Base-by-base conservation (phyloP, 2,888 invertebrate genomes). In the Melanchra persicariae region DNA sequence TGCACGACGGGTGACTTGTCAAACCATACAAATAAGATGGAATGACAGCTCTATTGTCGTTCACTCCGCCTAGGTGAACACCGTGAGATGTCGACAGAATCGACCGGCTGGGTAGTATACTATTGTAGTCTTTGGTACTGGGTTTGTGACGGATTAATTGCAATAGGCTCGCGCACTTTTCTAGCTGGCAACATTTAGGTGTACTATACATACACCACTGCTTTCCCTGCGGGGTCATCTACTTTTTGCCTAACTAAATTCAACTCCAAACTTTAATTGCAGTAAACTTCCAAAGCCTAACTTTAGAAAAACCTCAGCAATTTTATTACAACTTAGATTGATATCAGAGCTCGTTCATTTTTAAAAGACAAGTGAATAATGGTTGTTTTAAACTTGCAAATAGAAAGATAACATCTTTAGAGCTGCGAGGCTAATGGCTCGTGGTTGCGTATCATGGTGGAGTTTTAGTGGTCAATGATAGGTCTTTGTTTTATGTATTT, bases 311-410 rank as follows among this genome's bases (percentile, higher is more conserved):
- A 49, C 47, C 12, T 22, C 45, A 43, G 30, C 22, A 62, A 55
- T 65, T 78, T 81, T 52, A 47, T 64, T 34, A 65, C 12, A 49
- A 79, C 37, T 71, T 52, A 52, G 40, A 71, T 77, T 40, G 47
- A 66, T 61, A 55, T 37, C 22, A 47, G 34, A 49, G 52, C 26
- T 52, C 45, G 43, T 45, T 62, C 24, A 55, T 68, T 80, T 77
- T 63, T 69, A 43, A 63, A 59, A 66, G 30, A 71, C 55, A 57
- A 64, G 60, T 43, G 59, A 71, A 61, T 77, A 67, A 81, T 60
- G 63, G 43, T 37, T 81, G 24, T 77, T 67, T n/a, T 71, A 30
- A 77, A 77, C 52, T 77, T 71, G 43, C 12, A 64, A 77, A 77
- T 77, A 66, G 59, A 77, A 71, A 49, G 45, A 65, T 70, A 70